Base-by-base conservation (phyloP, 2,888 invertebrate species). In the Elgonia sp. region DNA sequence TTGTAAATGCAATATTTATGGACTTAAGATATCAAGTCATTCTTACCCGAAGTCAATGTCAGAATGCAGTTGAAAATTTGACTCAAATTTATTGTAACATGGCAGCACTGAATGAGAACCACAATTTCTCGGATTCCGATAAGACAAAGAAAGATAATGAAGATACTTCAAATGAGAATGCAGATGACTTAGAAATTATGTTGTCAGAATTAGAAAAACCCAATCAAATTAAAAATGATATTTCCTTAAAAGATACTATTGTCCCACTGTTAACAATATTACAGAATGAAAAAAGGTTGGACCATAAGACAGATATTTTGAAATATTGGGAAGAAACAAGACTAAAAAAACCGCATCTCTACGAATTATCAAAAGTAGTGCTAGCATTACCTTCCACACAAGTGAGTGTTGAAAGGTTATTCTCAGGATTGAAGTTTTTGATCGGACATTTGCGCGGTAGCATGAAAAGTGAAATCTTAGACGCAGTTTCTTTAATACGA, bases 11-110 rank as follows among this genome's bases (percentile, higher is more conserved):
- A n/a, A 77, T 76, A 16, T 76, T 29, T 37, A 50, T 76, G 63
- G 76, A 76, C n/a, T 46, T 29, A 16, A 37, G 76, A 12, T 76
- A 76, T 50, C 42, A 76, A 60, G 39, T 76, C 10, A 63, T 76
- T n/a, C 39, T 76, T 10, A 39, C 77, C 3, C n/a, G 37, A 20
- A 20, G 67, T 5, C 76, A 77, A 63, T 63, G 46, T 37, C 18
- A 67, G 3, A 20, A 20, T 8, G 77, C 77, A 20, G 20, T 77
- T 55, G n/a, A 46, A 20, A 20, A n/a, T n/a, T 62, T 67, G 42
- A 55, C 53, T 10, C 10, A 46, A 55, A 4, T 72, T 21, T 72
- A 72, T 55, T 55, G 37, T 14, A 72, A 18, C 37, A 55, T 72
- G 20, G 4, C 18, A 7, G 37, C 7, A 10, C 42, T 42, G 18